Evolutionary conservation across 2,888 invertebrate species (phyloP).

Genomic region (Dione vanillae): DNA sequence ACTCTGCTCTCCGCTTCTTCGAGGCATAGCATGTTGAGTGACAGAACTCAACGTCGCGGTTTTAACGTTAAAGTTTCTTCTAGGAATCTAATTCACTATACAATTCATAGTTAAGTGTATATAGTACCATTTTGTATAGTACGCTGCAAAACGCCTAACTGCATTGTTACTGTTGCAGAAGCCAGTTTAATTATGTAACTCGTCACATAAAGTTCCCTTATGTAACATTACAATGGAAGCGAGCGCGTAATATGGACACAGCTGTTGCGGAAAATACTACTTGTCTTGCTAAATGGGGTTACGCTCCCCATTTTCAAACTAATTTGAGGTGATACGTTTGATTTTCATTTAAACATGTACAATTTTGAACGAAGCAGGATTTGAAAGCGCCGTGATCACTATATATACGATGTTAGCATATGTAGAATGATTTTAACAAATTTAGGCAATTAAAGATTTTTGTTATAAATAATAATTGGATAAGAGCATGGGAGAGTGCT

Average conservation of each 20-base stretch:
- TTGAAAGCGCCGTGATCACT: too few species aligned
- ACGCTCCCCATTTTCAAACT: neutral
- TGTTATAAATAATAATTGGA: too few species aligned
- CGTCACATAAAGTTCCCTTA: slow-evolving; percentile 15
- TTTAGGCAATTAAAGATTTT: too few species aligned
- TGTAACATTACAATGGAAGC: slow-evolving; percentile 15
- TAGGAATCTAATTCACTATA: neutral
- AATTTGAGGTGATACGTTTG: neutral
- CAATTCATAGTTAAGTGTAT: neutral
- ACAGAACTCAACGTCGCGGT: too few species aligned
- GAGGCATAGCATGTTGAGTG: too few species aligned
- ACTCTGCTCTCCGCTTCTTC: too few species aligned
- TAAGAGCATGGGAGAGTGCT: too few species aligned
- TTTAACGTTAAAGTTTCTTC: too few species aligned
- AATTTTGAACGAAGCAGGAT: too few species aligned
- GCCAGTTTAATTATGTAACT: slow-evolving; percentile 20
- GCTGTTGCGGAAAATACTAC: neutral
- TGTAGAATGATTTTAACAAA: too few species aligned
- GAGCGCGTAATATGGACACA: slow-evolving; percentile 21
- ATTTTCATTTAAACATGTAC: neutral
- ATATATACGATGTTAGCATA: too few species aligned
- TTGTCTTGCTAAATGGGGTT: neutral
- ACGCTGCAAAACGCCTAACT: slow-evolving; percentile 10
- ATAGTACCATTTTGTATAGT: neutral
- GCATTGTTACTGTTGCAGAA: neutral